Base-by-base conservation (phyloP, 2,888 invertebrate genomes). In the Agrilus mali region DNA sequence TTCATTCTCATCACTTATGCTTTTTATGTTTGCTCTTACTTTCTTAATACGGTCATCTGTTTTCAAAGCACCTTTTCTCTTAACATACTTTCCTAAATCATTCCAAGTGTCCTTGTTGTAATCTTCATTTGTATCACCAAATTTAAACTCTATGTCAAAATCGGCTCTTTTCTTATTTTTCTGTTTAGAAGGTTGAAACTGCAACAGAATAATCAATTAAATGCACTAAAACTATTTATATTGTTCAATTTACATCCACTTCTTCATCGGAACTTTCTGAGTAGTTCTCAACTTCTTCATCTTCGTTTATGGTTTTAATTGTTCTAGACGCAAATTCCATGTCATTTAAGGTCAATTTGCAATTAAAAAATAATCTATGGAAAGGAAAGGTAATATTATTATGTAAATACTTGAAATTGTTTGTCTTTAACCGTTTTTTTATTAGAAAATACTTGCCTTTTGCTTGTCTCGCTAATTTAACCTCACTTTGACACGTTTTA, bases 131-230 rank as follows among this genome's bases (percentile, higher is more conserved):
- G 81, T 80, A 10, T 78, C 77, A 32, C 85, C 78, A 70, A 93
- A 93, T 53, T 84, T 73, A 59, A 93, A 93, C 27, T 76, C 77
- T n/a, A 77, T 77, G 57, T 86, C 81, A 55, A 92, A 87, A 53
- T 87, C 86, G 1, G 78, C 78, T 49, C 77, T 76, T 50, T 76
- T 75, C 38, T 60, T 62, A 33, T 75, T 75, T 53, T 83, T 84
- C 53, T 80, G 77, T 61, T 84, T 86, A 1, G 82, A 80, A 33
- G 89, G 89, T 71, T 90, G 89, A 66, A 83, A 82, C 87, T 89
- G 58, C 49, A 72, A 66, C 36, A 47, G 53, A 48, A 32, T 17
- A 35, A 20, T 33, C 4, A 8, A 38, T 37, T 31, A 10, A 17
- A 10, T 27, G n/a, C 13, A 22, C 22, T 31, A 7, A 16, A 16